These are phyloP conservation scores for Cordylochernes scorpioides DNA, from an alignment of 2,888 invertebrate species.

Conservation along the genomic window DNA sequence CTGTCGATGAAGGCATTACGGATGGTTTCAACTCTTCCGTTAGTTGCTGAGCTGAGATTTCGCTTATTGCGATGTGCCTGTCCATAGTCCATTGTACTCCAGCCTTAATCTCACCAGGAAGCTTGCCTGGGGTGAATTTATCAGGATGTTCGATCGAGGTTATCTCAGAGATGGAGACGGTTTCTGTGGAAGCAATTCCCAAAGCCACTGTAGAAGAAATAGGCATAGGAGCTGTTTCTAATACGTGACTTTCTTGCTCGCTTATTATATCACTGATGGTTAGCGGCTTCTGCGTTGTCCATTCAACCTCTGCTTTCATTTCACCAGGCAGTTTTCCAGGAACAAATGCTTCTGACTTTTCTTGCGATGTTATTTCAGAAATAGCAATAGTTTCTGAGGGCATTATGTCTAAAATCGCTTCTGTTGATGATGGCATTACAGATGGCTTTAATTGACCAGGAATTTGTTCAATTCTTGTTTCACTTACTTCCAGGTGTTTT, in stretches of 20 bases:
- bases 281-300: conserved; percentile 4
- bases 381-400: conserved; percentile 6
- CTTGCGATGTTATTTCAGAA: conserved; percentile 6
- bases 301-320: conserved; percentile 7
- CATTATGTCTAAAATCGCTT: conserved; percentile 5
- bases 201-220: conserved; percentile 2
- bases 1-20: conserved; percentile 5
- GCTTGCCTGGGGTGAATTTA: conserved; percentile 7
- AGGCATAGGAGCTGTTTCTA: conserved; percentile 4
- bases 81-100: conserved; percentile 7
- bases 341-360: conserved; percentile 7
- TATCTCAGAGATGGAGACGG: conserved; percentile 4
- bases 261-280: conserved; percentile 5
- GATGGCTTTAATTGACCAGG: conserved; percentile 4
- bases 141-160: conserved; percentile 7
- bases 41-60: conserved; percentile 6
- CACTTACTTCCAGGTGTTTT: conserved; percentile 8
- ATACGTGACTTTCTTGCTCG: conserved; percentile 5
- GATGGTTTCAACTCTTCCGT: conserved; percentile 4
- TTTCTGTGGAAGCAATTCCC: conserved; percentile 6
- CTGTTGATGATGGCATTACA: conserved; percentile 4
- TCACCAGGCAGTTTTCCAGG: conserved; percentile 6
- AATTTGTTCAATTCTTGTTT: conserved; percentile 7
- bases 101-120: conserved; percentile 10
- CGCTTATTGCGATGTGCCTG: conserved; percentile 6